Evolutionary conservation across 2,888 invertebrate genomes (phyloP), one percentile per base, ranked within the genome.

Genomic region (Apodemia duryi): DNA sequence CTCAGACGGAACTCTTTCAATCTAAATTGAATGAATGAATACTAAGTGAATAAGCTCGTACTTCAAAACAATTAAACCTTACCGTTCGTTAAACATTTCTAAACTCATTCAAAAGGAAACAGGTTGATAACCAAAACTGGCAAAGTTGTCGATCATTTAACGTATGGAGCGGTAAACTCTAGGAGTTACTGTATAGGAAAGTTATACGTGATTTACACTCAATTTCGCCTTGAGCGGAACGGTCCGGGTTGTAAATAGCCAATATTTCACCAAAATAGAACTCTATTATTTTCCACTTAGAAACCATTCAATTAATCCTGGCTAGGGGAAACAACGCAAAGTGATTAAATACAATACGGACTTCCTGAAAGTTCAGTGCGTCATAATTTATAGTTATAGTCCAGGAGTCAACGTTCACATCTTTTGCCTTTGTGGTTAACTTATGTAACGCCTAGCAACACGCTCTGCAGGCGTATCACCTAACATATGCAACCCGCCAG

Each of bases 191-290:
- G 35, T 35, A n/a, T 60, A 35, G 13, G 35, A 60, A 60, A 60
- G 57, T 60, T 60, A 35, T 60, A 35, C 57, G 57, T 57, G 32
- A 57, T 57, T 57, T 57, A 57, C 57, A 57, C 57, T 32, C 32
- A 32, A 57, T 57, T 57, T 57, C 13, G 29, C 57, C 13, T 11
- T 28, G 11, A 49, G 49, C 49, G 49, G 49, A 13, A 49, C n/a
- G n/a, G 49, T n/a, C n/a, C n/a, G 49, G 43, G 43, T n/a, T 49
- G 49, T 49, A 51, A 51, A 51, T 51, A 51, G 13, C 13, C 32
- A 60, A 32, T 32, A 32, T 60, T 60, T 60, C 32, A 35, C 32
- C 57, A 32, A 32, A 57, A 57, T 57, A 28, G 32, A 13, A 57
- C 54, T 5, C 6, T 35, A 35, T 60, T 60, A 7, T 60, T 60